Conservation (phyloP, 2,797 vertebrate species). For the Pyrrhura leucotis region DNA sequence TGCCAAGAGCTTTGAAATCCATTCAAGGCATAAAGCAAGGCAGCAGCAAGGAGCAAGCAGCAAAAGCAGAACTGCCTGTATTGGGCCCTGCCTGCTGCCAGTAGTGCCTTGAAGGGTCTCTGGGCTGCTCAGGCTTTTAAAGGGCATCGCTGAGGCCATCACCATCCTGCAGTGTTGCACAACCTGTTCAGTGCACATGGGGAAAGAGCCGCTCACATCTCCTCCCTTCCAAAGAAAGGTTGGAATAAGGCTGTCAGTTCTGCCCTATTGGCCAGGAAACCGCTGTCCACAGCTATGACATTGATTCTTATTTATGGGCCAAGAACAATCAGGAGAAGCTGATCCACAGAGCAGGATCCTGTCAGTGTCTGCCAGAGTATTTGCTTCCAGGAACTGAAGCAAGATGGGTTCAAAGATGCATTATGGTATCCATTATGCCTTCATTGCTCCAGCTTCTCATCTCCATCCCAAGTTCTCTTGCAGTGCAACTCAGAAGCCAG, state of each 20-base stretch:
- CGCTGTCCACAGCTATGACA: neutral
- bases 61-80: neutral
- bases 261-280: neutral
- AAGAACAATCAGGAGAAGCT: neutral
- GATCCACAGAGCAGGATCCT: neutral
- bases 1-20: neutral
- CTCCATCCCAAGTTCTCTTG: neutral
- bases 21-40: neutral
- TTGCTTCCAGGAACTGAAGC: neutral
- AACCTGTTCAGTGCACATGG: rapidly evolving
- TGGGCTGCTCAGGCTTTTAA: neutral
- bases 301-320: neutral
- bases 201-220: neutral
- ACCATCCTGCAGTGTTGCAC: rapidly evolving
- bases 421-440: neutral
- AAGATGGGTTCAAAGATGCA: neutral
- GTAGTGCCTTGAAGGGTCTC: neutral
- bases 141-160: neutral
- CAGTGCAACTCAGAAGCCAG: neutral
- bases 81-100: neutral
- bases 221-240: neutral
- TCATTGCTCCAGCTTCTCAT: neutral
- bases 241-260: neutral
- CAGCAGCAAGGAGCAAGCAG: neutral
- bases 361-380: neutral